Evolutionary conservation across 2,113 vertebrate genomes (phyloP).

Genomic region (Rousettus leschenaultii): DNA sequence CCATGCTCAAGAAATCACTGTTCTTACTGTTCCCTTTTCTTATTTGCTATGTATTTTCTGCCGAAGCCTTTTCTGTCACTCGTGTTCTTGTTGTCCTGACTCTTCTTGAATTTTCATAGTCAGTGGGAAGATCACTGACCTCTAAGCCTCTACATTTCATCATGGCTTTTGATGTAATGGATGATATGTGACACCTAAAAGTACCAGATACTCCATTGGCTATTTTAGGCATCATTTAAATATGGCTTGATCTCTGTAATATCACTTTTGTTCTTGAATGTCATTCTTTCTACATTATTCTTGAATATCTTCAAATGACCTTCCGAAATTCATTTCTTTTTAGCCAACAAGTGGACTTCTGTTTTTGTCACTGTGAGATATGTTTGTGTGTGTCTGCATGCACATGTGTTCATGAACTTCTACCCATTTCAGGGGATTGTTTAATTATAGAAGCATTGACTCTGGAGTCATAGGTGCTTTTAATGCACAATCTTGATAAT

Average conservation of each 20-base stretch:
- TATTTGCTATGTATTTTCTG: not conserved
- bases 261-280: not conserved
- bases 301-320: not conserved
- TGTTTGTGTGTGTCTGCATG: not conserved
- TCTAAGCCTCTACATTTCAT: not conserved
- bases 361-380: not conserved
- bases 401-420: not conserved
- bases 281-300: not conserved
- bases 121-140: not conserved
- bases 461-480: not conserved
- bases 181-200: not conserved
- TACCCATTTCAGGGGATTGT: not conserved
- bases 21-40: not conserved
- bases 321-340: not conserved
- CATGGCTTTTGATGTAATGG: not conserved
- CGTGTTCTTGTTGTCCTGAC: not conserved
- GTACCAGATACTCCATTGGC: not conserved
- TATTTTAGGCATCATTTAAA: not conserved
- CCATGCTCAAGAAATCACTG: not conserved
- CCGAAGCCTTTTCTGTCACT: not conserved
- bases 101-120: not conserved
- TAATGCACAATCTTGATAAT: not conserved
- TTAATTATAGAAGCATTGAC: not conserved
- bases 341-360: not conserved
- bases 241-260: not conserved